phyloP scores from a whole-genome alignment of 2,888 invertebrate genomes.

The Pseudococcus jackbeardsleyi region DNA sequence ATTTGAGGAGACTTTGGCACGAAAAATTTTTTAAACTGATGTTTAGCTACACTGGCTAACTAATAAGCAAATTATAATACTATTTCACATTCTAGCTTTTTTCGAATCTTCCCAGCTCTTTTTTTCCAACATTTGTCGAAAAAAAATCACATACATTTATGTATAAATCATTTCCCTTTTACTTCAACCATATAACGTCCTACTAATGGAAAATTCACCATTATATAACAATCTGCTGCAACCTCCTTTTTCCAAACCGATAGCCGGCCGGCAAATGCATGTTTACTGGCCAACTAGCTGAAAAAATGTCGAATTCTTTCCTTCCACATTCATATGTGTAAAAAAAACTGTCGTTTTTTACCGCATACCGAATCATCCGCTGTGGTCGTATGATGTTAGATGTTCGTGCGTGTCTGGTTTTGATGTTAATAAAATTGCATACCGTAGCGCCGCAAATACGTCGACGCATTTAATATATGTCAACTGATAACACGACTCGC shows the following conservation, averaged over 20 bases:
- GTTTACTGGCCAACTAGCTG: not conserved
- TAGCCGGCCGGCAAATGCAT: not conserved
- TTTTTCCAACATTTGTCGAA: too few relatives aligned
- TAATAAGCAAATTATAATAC: too few relatives aligned
- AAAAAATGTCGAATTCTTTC: conserved; percentile 13
- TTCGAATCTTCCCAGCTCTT: too few relatives aligned
- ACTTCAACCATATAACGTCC: not conserved
- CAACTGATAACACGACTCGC: conserved; percentile 2
- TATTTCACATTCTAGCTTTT: too few relatives aligned
- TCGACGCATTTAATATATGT: conserved; percentile 37
- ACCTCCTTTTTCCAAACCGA: not conserved
- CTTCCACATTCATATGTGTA: not conserved
- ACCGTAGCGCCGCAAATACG: conserved; percentile 35
- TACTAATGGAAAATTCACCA: not conserved
- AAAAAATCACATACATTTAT: not conserved
- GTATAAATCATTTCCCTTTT: not conserved
- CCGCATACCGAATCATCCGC: not conserved
- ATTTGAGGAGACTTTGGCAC: too few relatives aligned
- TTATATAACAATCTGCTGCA: not conserved
- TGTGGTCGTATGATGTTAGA: not conserved
- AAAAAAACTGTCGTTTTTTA: not conserved
- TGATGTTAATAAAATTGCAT: conserved; percentile 44
- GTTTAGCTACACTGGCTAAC: too few relatives aligned
- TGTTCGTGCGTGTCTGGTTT: conserved; percentile 30
- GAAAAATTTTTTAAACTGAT: too few relatives aligned